Conservation (phyloP, 2,888 invertebrate species). For the Sinopyrophorus schimmeli region DNA sequence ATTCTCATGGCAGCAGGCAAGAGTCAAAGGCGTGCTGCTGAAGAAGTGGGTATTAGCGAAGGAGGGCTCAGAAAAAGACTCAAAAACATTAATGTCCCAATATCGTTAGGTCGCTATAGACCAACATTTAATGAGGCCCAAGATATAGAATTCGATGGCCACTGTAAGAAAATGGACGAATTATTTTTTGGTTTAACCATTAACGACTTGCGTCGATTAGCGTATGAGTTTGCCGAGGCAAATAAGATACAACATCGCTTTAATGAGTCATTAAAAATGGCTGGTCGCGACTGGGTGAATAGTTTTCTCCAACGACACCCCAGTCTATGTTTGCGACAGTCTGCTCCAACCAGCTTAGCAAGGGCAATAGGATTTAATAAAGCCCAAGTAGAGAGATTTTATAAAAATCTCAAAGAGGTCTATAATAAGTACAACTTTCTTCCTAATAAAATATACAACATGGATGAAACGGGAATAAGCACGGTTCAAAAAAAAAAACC, state of each 20-base stretch:
- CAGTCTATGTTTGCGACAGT: conserved; percentile 25
- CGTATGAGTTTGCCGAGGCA: conserved; percentile 16
- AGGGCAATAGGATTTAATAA: conserved; percentile 42
- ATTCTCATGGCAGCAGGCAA: conserved; percentile 7
- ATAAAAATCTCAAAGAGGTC: conserved; percentile 35
- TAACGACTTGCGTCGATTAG: conserved; percentile 11
- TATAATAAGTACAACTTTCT: conserved; percentile 21
- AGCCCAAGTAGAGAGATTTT: conserved; percentile 39
- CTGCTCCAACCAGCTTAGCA: conserved; percentile 33
- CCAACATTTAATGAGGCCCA: conserved; percentile 26
- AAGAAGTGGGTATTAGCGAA: conserved; percentile 28
- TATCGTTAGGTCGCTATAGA: conserved; percentile 31
- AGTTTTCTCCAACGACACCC: conserved; percentile 23
- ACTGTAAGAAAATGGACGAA: conserved; percentile 6
- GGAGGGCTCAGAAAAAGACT: conserved; percentile 33
- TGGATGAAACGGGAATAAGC: conserved; percentile 38
- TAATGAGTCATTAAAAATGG: conserved; percentile 28
- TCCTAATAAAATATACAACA: conserved; percentile 36
- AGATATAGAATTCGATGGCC: conserved; percentile 24
- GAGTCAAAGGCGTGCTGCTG: conserved; percentile 10
- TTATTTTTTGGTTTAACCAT: conserved; percentile 17
- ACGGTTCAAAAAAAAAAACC: conserved; percentile 41
- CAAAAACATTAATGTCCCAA: too few species aligned
- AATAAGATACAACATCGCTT: conserved; percentile 31
- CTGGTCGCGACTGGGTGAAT: conserved; percentile 32